Conservation (phyloP, 1,140 invertebrate genomes). For the Homarus americanus region DNA sequence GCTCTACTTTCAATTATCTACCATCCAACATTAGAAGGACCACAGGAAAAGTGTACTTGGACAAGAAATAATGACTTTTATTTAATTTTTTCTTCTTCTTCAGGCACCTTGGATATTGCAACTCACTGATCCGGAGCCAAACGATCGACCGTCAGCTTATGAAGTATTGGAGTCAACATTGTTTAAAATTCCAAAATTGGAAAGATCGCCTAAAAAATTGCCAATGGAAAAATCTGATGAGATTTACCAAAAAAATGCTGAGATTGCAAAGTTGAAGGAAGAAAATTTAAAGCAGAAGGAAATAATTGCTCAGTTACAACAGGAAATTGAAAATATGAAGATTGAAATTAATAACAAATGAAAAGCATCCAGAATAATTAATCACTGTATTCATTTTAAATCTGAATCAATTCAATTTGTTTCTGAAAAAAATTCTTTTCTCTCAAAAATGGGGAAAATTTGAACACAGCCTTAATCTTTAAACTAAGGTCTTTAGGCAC, state of each 20-base stretch:
- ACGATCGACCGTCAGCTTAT: conserved; percentile 5
- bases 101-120: conserved; percentile 31
- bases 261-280: conserved; percentile 21
- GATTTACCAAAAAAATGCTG: not conserved
- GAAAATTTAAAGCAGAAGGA: conserved; percentile 1
- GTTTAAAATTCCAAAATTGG: not conserved
- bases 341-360: not conserved
- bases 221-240: not conserved
- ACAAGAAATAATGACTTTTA: too few species aligned
- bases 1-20: too few species aligned
- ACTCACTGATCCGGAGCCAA: conserved; percentile 26
- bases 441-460: too few species aligned
- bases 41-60: not conserved
- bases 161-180: conserved; percentile 25
- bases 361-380: not conserved
- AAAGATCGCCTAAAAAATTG: not conserved
- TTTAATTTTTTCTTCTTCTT: not conserved
- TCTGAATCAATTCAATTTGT: too few species aligned
- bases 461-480: too few species aligned
- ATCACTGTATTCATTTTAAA: too few species aligned
- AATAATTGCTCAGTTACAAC: not conserved
- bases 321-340: not conserved
- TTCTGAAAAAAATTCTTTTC: not conserved
- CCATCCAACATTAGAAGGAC: not conserved
- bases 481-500: too few species aligned